These are phyloP conservation scores for Parnassius apollo DNA, from an alignment of 2,888 invertebrate species.

Conservation along the genomic window DNA sequence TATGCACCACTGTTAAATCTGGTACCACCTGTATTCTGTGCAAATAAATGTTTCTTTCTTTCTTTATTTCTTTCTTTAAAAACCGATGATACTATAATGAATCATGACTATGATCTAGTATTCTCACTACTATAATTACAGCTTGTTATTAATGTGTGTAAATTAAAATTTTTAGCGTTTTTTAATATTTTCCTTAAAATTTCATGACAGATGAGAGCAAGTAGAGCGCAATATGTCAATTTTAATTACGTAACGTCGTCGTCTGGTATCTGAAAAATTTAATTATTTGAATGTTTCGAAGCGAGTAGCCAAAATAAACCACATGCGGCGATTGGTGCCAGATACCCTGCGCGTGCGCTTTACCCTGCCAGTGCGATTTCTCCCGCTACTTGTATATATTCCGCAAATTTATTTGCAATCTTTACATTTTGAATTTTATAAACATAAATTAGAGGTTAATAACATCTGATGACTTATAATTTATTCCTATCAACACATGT, in stretches of 20 bases:
- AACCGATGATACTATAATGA: background rate
- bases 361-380: conserved; percentile 28
- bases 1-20: no score
- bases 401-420: conserved; percentile 22
- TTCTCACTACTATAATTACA: background rate
- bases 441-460: conserved; percentile 14
- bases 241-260: conserved; percentile 53
- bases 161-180: conserved; percentile 8
- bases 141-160: conserved; percentile 6
- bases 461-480: background rate
- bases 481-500: no score
- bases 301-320: conserved; percentile 66
- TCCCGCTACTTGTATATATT: conserved; percentile 8
- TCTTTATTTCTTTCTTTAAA: no score
- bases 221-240: conserved; percentile 42
- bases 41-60: no score
- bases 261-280: conserved; percentile 72
- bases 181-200: no score
- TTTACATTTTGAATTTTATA: conserved; percentile 12
- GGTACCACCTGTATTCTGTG: no score
- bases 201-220: conserved; percentile 7
- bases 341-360: conserved; percentile 39
- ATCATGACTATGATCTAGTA: background rate
- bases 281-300: conserved; percentile 58
- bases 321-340: conserved; percentile 54